Evolutionary conservation across 2,113 vertebrate species (phyloP).

Genomic region (Sturnira hondurensis): DNA sequence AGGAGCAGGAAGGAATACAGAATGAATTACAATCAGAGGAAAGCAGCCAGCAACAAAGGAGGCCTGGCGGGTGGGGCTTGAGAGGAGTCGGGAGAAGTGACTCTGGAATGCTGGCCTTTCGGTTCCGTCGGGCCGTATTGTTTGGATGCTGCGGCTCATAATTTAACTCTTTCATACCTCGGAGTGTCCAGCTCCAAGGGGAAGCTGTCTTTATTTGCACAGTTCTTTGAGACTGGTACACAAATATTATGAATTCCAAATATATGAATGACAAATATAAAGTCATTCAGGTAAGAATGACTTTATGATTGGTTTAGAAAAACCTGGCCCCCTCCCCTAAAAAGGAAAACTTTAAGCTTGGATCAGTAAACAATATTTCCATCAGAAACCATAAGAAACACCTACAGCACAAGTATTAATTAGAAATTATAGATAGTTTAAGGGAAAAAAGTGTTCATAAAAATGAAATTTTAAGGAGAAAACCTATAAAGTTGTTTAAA

Average conservation of each 20-base stretch:
- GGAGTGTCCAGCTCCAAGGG: background rate
- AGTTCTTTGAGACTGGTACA: background rate
- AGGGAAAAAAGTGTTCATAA: background rate
- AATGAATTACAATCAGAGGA: constrained; percentile 73
- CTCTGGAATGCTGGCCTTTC: background rate
- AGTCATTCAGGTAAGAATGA: constrained; percentile 22
- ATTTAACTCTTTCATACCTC: constrained; percentile 48
- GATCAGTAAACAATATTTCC: background rate
- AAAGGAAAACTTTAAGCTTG: background rate
- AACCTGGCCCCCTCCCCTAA: background rate
- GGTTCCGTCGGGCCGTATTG: background rate
- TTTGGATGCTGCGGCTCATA: background rate
- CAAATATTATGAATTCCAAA: background rate
- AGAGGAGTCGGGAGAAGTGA: background rate
- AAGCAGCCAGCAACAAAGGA: constrained; percentile 32
- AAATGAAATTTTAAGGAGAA: background rate
- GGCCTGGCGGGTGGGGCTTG: background rate
- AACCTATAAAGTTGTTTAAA: background rate
- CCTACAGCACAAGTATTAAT: background rate
- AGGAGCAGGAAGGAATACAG: constrained; percentile 70
- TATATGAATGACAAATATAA: too few relatives aligned
- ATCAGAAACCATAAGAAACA: background rate
- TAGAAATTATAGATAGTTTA: background rate
- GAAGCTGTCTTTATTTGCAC: background rate
- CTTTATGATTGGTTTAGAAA: background rate